Conservation (phyloP, 2,797 vertebrate species). For the Bovichtus variegatus region DNA sequence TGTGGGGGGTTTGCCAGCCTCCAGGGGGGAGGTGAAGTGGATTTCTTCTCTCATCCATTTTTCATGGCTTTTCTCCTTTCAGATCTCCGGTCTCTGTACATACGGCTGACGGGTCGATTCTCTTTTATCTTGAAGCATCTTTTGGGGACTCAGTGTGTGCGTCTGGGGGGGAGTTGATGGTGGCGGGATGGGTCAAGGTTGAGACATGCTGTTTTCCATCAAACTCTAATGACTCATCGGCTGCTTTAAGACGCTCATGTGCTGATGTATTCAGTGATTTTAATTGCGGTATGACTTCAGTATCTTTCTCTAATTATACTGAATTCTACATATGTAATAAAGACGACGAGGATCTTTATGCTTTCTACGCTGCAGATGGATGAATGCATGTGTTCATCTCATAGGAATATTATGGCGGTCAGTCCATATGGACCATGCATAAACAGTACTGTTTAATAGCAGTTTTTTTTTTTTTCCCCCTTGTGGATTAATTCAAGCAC, state of each 20-base stretch:
- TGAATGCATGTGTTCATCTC: slow-evolving; percentile 18
- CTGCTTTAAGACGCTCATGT: slow-evolving; percentile 36
- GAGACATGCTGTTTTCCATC: slow-evolving; percentile 64
- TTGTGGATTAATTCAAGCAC: slow-evolving; percentile 59
- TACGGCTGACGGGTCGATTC: slow-evolving; percentile 79
- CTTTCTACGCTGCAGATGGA: slow-evolving; percentile 29
- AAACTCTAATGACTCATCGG: slow-evolving; percentile 48
- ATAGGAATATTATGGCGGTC: slow-evolving; percentile 25
- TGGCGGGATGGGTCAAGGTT: slow-evolving; percentile 61
- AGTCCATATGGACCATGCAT: slow-evolving; percentile 13
- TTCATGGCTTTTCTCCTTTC: slow-evolving; percentile 86
- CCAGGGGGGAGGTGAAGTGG: slow-evolving; percentile 81
- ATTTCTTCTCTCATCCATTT: slow-evolving; percentile 88
- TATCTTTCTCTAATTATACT: slow-evolving; percentile 14
- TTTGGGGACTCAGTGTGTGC: slow-evolving; percentile 53
- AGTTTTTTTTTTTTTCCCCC: slow-evolving; percentile 58
- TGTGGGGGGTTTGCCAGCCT: slow-evolving; percentile 80
- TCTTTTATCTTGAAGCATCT: slow-evolving; percentile 85
- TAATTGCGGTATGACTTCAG: slow-evolving; percentile 19
- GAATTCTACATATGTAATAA: slow-evolving; percentile 36
- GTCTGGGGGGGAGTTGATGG: slow-evolving; percentile 22
- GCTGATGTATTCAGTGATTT: slow-evolving; percentile 21
- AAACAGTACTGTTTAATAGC: slow-evolving; percentile 48
- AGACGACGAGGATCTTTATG: neutral
- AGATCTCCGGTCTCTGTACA: slow-evolving; percentile 80